Evolutionary conservation across 2,797 vertebrate genomes (phyloP).

Genomic region (Premnoplex brunnescens): DNA sequence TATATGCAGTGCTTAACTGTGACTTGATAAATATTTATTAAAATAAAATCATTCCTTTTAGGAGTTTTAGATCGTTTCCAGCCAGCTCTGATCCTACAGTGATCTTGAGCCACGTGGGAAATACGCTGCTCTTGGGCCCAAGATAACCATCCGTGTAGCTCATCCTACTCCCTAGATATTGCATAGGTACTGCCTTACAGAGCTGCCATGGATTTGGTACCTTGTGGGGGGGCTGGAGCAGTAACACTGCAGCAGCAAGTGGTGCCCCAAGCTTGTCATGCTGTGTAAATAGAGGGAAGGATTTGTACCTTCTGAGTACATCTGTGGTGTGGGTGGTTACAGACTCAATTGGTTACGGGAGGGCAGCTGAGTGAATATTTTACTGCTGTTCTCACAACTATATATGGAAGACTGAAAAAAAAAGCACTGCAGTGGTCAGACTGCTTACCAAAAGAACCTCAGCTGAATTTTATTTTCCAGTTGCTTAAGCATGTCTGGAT

Average conservation of each 20-base stretch:
- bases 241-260: neutral
- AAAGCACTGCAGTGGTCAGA: neutral
- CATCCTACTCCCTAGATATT: accelerated
- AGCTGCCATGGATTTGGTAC: neutral
- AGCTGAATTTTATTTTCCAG: neutral
- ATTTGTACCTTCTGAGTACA: neutral
- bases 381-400: slow-evolving; percentile 41
- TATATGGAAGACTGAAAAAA: neutral
- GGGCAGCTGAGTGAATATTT: neutral
- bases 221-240: neutral
- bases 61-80: neutral
- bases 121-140: neutral
- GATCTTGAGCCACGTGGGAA: accelerated
- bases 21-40: neutral
- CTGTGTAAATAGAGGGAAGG: neutral
- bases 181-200: neutral
- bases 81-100: neutral
- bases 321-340: neutral
- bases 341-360: neutral
- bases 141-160: neutral
- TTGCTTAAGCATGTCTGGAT: neutral
- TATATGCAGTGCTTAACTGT: neutral
- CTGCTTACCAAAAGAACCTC: neutral
- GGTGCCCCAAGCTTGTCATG: neutral
- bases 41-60: neutral